Conservation (phyloP, 2,797 vertebrate species). For the Anguilla obscura region DNA sequence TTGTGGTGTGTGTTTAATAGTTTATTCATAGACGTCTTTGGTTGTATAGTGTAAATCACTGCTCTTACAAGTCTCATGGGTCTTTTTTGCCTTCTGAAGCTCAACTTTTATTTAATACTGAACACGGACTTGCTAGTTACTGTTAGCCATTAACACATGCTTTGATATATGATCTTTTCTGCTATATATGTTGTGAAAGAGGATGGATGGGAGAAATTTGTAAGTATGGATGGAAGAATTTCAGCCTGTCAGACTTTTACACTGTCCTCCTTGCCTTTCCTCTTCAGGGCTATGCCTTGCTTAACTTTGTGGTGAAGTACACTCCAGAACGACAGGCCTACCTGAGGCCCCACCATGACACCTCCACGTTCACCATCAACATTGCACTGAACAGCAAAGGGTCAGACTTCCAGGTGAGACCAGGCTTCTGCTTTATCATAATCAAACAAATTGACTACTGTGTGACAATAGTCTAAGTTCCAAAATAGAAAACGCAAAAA, state of each 20-base stretch:
- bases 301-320: constrained; percentile 98
- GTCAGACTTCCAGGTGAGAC: constrained; percentile 84
- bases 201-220: neutral
- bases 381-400: constrained; percentile 94
- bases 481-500: neutral
- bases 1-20: neutral
- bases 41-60: neutral
- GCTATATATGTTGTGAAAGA: neutral
- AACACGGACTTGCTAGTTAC: neutral
- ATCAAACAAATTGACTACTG: neutral
- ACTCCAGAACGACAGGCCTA: constrained; percentile 86
- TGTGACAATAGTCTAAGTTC: neutral
- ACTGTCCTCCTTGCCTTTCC: constrained; percentile 15
- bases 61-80: neutral
- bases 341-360: constrained; percentile 91
- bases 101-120: neutral
- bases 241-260: neutral
- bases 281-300: constrained; percentile 81
- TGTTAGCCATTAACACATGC: neutral
- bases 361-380: constrained; percentile 98
- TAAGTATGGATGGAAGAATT: neutral
- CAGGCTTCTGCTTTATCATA: neutral
- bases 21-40: neutral
- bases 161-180: neutral
- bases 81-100: neutral